Evolutionary conservation across 2,888 invertebrate genomes (phyloP), one percentile per base, ranked within the genome.

Genomic region (Therioaphis trifolii): DNA sequence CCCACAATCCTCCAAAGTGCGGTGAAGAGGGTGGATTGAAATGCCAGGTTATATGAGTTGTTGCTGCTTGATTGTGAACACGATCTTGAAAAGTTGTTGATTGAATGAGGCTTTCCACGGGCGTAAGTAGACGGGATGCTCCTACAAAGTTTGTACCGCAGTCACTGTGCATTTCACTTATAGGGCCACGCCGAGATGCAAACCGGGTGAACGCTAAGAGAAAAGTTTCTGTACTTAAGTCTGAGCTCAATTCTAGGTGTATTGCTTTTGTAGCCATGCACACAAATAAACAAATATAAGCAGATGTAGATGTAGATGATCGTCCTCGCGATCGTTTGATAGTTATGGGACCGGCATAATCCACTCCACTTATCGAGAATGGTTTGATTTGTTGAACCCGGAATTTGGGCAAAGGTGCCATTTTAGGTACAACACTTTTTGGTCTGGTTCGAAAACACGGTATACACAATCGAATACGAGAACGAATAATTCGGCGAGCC

Each of bases 241-340:
- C 63, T 1, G 63, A 66, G 18, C 63, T 35, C 0, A 66, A 3
- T 11, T 49, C 27, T 27, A 71, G 18, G 4, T 71, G 71, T 4
- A 71, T 7, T 0, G 46, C 71, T 11, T 71, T 46, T 0, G 71
- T 71, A 0, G 5, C 35, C 0, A 27, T 27, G 18, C 71, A 71
- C 0, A 71, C 49, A 11, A 71, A 71, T 3, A 71, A 27, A 18
- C 71, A 46, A 18, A 71, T 71, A 24, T 71, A 71, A 0, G 27
- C 27, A 7, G 9, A 7, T 2, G 0, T 46, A 9, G 24, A 15
- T 0, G 2, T 1, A 7, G 18, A 15, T 0, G 1, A 1, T 1
- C 71, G 24, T 0, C 49, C 49, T 18, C 71, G 46, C 2, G 18
- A 1, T 27, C 18, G 29, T 0, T 71, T 71, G 0, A 71, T 0